Conservation (phyloP, 2,888 invertebrate species). For the Lepas anatifera region DNA sequence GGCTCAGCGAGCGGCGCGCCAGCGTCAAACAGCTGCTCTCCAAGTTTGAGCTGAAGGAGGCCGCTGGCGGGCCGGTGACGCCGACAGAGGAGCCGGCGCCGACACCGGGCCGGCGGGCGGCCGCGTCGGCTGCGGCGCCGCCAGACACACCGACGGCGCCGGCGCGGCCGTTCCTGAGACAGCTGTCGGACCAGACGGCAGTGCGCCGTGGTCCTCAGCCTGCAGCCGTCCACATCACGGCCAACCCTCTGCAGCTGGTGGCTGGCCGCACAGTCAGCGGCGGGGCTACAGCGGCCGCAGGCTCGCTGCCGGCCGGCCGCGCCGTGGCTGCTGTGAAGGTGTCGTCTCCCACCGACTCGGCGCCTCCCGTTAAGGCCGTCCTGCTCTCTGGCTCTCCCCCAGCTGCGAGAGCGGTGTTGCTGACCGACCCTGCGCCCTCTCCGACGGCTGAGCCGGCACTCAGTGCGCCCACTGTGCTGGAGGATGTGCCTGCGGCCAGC, state of each 20-base stretch:
- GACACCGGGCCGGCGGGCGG: conserved; percentile 31
- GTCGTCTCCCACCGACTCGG: too few relatives aligned
- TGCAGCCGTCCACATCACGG: not conserved
- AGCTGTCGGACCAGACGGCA: conserved; percentile 5
- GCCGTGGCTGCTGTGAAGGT: too few relatives aligned
- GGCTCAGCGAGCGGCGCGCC: conserved; percentile 14
- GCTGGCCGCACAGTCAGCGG: not conserved
- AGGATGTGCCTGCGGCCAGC: not conserved
- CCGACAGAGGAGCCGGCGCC: conserved; percentile 22
- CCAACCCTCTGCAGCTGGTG: conserved; percentile 20
- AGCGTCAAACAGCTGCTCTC: conserved; percentile 16
- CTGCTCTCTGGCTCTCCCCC: too few relatives aligned
- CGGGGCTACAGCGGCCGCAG: not conserved
- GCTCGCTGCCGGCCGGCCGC: not conserved
- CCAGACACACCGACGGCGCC: conserved; percentile 53
- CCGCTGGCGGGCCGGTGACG: too few relatives aligned
- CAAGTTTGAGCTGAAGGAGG: conserved; percentile 23
- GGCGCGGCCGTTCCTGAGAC: conserved; percentile 15
- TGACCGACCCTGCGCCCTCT: conserved; percentile 12
- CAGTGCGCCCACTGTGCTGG: not conserved
- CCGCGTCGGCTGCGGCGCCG: conserved; percentile 75
- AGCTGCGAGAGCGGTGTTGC: too few relatives aligned
- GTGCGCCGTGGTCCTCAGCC: not conserved
- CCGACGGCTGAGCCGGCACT: conserved; percentile 8
- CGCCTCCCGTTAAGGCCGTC: too few relatives aligned